Percentiles rank a stretch among this genome's conserved stretches.
Conservation (phyloP, 2,113 vertebrate species). For the Ctenodactylus gundi region DNA sequence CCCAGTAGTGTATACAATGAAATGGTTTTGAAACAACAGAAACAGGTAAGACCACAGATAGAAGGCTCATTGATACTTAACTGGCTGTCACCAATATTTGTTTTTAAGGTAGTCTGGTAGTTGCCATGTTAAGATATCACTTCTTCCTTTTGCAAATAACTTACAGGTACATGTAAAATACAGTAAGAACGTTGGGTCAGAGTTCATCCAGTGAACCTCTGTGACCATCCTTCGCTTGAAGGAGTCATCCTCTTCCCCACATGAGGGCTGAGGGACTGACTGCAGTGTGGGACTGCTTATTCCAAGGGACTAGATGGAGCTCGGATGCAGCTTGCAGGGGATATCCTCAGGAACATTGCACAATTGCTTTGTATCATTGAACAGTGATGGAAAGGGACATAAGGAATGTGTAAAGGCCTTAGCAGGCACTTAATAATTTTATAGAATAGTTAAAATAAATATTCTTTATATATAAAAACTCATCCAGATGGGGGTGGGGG, state of each 20-base stretch:
- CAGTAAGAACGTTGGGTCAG: slow-evolving; percentile 59
- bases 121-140: slow-evolving; percentile 48
- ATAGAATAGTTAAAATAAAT: slow-evolving; percentile 50
- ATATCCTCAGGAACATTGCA: slow-evolving; percentile 31
- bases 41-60: not conserved
- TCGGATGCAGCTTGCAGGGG: not conserved
- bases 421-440: slow-evolving; percentile 63
- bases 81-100: not conserved
- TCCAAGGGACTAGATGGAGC: not conserved
- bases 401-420: slow-evolving; percentile 76
- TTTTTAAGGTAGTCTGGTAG: slow-evolving; percentile 54
- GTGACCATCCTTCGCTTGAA: not conserved
- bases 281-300: not conserved
- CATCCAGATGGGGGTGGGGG: slow-evolving; percentile 43
- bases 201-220: not conserved
- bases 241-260: not conserved
- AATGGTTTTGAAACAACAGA: slow-evolving; percentile 83
- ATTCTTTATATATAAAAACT: slow-evolving; percentile 76
- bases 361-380: slow-evolving; percentile 51
- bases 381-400: not conserved
- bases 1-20: slow-evolving; percentile 84
- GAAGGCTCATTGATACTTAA: slow-evolving; percentile 16
- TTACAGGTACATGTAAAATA: slow-evolving; percentile 75
- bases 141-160: slow-evolving; percentile 33
- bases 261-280: not conserved